A percentile compares a stretch with the other conserved stretches of the same genome.
Conservation (phyloP, 2,888 invertebrate species). For the Masnerella sp. region DNA sequence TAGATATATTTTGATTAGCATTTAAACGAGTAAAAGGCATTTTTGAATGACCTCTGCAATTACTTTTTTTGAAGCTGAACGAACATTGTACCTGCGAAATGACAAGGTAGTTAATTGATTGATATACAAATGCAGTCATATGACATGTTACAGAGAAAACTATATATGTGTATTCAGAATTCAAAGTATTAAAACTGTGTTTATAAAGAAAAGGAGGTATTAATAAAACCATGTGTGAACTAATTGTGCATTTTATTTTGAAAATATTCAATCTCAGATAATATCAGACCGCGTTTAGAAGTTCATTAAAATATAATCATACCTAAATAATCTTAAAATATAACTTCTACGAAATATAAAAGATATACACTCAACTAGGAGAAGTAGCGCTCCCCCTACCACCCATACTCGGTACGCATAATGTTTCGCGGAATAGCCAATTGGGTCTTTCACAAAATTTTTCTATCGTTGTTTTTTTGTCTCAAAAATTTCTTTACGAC, state of each 20-base stretch:
- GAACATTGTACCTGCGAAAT: slow-evolving; percentile 18
- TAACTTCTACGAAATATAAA: too few relatives aligned
- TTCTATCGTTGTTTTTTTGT: too few relatives aligned
- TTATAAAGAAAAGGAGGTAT: slow-evolving; percentile 10
- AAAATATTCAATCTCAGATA: background rate
- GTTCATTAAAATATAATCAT: too few relatives aligned
- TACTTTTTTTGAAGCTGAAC: slow-evolving; percentile 14
- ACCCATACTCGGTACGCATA: too few relatives aligned
- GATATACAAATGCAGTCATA: slow-evolving; percentile 1
- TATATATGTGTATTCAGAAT: slow-evolving; percentile 18
- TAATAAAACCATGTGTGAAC: slow-evolving; percentile 17
- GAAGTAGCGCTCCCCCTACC: too few relatives aligned
- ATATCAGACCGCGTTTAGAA: background rate
- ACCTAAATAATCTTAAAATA: too few relatives aligned
- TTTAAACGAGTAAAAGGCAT: slow-evolving; percentile 6
- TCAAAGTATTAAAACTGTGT: slow-evolving; percentile 29
- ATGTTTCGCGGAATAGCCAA: too few relatives aligned
- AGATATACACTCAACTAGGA: too few relatives aligned
- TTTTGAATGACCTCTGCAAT: background rate
- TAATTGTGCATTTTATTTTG: background rate
- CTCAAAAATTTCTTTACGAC: too few relatives aligned
- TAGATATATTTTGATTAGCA: slow-evolving; percentile 12
- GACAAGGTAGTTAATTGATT: background rate
- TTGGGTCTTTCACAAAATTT: too few relatives aligned
- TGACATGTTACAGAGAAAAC: slow-evolving; percentile 4